These are phyloP conservation scores for Catharus bicknelli DNA, from an alignment of 2,113 vertebrate genomes.

Conservation along the genomic window DNA sequence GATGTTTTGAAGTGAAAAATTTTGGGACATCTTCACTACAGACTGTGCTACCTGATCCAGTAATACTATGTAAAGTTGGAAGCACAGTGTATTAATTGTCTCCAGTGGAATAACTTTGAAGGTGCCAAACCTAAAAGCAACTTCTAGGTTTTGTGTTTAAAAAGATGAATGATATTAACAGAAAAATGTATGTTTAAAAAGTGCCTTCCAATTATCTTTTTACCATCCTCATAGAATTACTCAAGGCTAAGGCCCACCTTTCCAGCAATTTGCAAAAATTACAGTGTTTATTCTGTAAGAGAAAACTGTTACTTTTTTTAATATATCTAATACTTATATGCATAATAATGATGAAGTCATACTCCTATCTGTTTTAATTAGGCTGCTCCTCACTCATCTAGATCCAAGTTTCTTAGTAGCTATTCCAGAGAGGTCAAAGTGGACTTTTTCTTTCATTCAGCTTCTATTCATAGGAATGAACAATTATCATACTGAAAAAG, in stretches of 20 bases:
- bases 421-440: not conserved
- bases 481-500: not conserved
- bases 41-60: not conserved
- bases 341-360: not conserved
- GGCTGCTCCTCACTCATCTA: not conserved
- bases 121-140: not conserved
- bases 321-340: not conserved
- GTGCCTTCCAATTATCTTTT: not conserved
- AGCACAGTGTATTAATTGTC: not conserved
- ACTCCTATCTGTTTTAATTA: not conserved
- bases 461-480: not conserved
- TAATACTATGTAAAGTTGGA: not conserved
- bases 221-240: not conserved
- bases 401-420: not conserved
- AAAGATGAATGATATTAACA: not conserved
- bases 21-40: not conserved
- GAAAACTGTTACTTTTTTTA: not conserved
- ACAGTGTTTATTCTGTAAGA: fast-evolving
- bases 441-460: not conserved
- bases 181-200: not conserved
- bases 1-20: not conserved
- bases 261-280: not conserved
- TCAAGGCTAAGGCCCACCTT: not conserved
- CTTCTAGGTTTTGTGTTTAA: not conserved
- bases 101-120: not conserved